Evolutionary conservation across 1,140 invertebrate genomes (phyloP).

Genomic region (Saccostrea echinata): DNA sequence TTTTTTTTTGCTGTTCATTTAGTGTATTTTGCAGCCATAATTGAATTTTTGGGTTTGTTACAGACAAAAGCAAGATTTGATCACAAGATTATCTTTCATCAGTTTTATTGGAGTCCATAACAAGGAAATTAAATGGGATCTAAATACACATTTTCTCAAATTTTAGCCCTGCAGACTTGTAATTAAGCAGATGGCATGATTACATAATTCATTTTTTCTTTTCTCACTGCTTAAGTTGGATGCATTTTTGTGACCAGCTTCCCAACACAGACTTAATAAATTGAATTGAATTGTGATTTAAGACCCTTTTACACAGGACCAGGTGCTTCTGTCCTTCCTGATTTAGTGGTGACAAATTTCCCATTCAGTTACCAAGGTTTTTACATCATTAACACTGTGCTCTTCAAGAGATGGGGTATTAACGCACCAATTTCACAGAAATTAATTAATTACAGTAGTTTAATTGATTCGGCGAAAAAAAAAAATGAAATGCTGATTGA

Average conservation of each 20-base stretch:
- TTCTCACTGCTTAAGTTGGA: background rate
- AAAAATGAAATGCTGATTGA: background rate
- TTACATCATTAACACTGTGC: background rate
- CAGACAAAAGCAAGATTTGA: background rate
- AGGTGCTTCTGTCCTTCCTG: background rate
- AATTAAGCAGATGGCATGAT: conserved; percentile 28
- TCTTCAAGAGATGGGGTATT: conserved; percentile 16
- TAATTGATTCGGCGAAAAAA: background rate
- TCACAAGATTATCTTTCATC: background rate
- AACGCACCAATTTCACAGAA: background rate
- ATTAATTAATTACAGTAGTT: background rate
- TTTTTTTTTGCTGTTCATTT: background rate
- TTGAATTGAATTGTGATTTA: conserved; percentile 27
- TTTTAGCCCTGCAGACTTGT: background rate
- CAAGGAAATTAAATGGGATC: background rate
- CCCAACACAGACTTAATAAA: background rate
- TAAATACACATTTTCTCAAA: conserved; percentile 14
- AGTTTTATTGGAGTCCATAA: background rate
- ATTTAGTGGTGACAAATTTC: conserved; percentile 29
- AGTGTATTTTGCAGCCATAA: background rate
- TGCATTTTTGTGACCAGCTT: conserved; percentile 1
- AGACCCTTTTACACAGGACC: background rate
- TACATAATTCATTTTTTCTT: conserved; percentile 22
- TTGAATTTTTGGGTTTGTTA: background rate
- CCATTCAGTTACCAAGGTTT: background rate